Evolutionary conservation across 1,140 invertebrate species (phyloP), one percentile per base, ranked within the genome.

Genomic region (Trichonephila inaurata): DNA sequence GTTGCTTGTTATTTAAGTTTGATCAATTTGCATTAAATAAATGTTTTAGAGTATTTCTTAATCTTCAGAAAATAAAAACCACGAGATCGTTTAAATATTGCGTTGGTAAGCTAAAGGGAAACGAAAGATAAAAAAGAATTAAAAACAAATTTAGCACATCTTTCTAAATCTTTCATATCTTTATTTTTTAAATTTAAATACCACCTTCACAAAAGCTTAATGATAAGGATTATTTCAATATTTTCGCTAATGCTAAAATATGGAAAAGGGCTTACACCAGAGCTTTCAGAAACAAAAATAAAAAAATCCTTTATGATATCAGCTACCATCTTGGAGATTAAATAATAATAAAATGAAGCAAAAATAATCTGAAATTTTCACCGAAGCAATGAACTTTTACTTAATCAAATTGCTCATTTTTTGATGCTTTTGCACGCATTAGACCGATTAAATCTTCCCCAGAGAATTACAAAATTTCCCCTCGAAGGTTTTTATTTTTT

Each of bases 351-450:
- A 77, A 18, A 40, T 18, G 28, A 77, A 40, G 28, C 28, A 16
- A 77, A 77, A 77, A 40, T 33, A 77, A 77, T 77, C 72, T 19
- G 24, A 77, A 33, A 77, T 77, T 77, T 77, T 77, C 28, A 18
- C 72, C 72, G 33, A 77, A 28, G 24, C 16, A 24, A 12, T 4
- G 33, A 40, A 18, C 18, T 77, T 40, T 77, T 12, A 28, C 28
- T 77, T 33, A 24, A 33, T 77, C 72, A 77, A 77, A 77, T 77
- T 77, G 72, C 16, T 28, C 72, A 77, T 19, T n/a, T n/a, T n/a
- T n/a, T 77, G 72, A 28, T 40, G 28, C 72, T 40, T 77, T 6
- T 6, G 14, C 72, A 40, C 33, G 24, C 28, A 77, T 7, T 33
- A 28, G 40, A 77, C 33, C 72, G 72, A 77, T 77, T 77, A 77